These are phyloP conservation scores for Pachliopta kotzebuea DNA, from an alignment of 2,888 invertebrate species.

Conservation along the genomic window DNA sequence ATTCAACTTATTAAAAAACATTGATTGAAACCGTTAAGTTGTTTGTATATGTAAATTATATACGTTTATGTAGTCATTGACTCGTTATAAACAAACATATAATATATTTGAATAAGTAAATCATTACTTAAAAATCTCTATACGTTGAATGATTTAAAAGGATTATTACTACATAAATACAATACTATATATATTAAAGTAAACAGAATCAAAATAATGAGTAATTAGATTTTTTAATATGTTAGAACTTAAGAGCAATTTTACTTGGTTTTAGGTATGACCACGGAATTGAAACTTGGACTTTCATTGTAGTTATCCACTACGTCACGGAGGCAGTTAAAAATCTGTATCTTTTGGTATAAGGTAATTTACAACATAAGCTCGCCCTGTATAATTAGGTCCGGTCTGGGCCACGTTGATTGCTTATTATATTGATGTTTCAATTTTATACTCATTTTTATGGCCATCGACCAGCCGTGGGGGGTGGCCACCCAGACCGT, in stretches of 20 bases:
- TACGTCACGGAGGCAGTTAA: too few relatives aligned
- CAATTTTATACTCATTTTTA: slow-evolving; percentile 81
- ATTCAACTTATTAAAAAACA: neutral
- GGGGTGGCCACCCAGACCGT: slow-evolving; percentile 79
- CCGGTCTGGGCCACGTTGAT: slow-evolving; percentile 66
- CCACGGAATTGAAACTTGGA: too few relatives aligned
- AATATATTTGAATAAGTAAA: neutral
- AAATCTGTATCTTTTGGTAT: slow-evolving; percentile 59
- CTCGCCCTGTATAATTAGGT: slow-evolving; percentile 75
- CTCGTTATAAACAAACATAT: neutral
- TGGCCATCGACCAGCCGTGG: slow-evolving; percentile 80
- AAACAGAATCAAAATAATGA: slow-evolving; percentile 23
- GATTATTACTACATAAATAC: neutral
- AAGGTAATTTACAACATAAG: slow-evolving; percentile 72
- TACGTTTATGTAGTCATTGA: neutral
- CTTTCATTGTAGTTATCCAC: too few relatives aligned
- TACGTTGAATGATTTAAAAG: neutral
- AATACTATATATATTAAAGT: slow-evolving; percentile 2
- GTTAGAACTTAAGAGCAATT: too few relatives aligned
- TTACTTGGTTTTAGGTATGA: too few relatives aligned
- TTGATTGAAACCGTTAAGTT: neutral
- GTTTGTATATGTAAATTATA: slow-evolving; percentile 1
- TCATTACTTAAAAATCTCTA: neutral
- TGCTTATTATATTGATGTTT: slow-evolving; percentile 81
- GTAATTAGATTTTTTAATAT: slow-evolving; percentile 47